Percentiles rank a stretch among this genome's conserved stretches.
Conservation (phyloP, 2,888 invertebrate species). For the Poecilus cupreus region DNA sequence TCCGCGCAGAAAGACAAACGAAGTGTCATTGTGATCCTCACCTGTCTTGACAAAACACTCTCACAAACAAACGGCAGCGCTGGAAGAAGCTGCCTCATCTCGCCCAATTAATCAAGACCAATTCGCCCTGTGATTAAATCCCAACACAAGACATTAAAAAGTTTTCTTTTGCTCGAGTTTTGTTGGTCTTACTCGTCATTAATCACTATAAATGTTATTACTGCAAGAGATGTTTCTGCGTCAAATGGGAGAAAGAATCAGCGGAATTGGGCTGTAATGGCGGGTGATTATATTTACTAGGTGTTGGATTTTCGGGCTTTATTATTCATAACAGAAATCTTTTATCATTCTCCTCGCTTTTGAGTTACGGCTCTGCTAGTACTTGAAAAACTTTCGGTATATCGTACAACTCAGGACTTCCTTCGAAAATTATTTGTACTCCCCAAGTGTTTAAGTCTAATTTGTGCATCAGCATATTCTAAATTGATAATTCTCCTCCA, state of each 20-base stretch:
- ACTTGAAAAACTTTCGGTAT: neutral
- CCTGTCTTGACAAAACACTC: slow-evolving; percentile 2
- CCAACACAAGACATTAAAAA: slow-evolving; percentile 58
- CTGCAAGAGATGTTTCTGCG: slow-evolving; percentile 18
- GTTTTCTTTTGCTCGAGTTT: slow-evolving; percentile 50
- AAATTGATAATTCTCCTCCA: too few species aligned
- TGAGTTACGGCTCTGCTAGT: neutral
- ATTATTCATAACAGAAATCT: neutral
- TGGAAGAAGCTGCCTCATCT: slow-evolving; percentile 29
- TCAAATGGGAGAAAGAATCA: slow-evolving; percentile 1
- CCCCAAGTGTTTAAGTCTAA: too few species aligned
- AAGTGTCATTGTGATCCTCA: neutral
- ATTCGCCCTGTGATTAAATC: slow-evolving; percentile 56
- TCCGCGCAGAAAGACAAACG: too few species aligned
- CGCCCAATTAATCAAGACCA: slow-evolving; percentile 54
- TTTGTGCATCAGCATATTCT: too few species aligned
- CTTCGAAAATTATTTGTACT: too few species aligned
- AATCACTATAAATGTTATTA: slow-evolving; percentile 59
- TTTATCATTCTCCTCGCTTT: neutral
- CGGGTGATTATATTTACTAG: slow-evolving; percentile 29
- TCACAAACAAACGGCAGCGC: neutral
- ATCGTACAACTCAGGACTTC: too few species aligned
- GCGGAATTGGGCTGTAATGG: slow-evolving; percentile 16
- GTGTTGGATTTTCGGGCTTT: neutral
- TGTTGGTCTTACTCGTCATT: slow-evolving; percentile 51